Conservation (phyloP, 2,888 invertebrate species). For the Mimas tiliae region DNA sequence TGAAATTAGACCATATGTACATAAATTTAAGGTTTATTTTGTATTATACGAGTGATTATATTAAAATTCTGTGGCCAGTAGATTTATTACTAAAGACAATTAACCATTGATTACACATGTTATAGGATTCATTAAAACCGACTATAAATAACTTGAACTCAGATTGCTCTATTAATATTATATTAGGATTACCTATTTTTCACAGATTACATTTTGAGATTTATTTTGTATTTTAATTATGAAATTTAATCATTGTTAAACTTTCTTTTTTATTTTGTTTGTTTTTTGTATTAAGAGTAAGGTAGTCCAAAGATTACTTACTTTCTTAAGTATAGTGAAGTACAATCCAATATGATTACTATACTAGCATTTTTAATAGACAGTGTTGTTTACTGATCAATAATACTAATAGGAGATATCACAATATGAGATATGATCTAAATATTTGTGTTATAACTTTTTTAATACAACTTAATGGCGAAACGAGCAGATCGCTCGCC, state of each 20-base stretch:
- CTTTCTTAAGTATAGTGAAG: no score
- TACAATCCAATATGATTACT: no score
- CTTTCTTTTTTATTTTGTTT: slow-evolving; percentile 10
- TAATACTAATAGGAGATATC: no score
- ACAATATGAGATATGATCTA: no score
- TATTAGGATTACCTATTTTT: slow-evolving; percentile 2
- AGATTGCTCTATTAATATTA: slow-evolving; percentile 52
- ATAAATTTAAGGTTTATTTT: slow-evolving; percentile 38
- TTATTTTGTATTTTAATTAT: slow-evolving; percentile 16
- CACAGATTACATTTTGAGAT: slow-evolving; percentile 6
- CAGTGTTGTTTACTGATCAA: no score
- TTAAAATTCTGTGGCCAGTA: slow-evolving; percentile 47
- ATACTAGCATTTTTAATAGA: no score
- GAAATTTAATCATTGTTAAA: background rate
- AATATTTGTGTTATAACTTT: no score
- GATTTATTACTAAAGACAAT: slow-evolving; percentile 67
- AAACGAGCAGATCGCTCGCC: no score
- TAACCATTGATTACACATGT: slow-evolving; percentile 63
- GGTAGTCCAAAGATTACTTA: no score
- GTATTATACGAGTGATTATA: slow-evolving; percentile 41
- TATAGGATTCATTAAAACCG: slow-evolving; percentile 58
- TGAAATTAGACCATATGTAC: slow-evolving; percentile 33
- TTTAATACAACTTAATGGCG: no score
- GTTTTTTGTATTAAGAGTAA: background rate
- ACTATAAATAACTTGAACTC: slow-evolving; percentile 59